A percentile compares a stretch with the other conserved stretches of the same genome.
Evolutionary conservation across 2,797 vertebrate species (phyloP).

Genomic region (Bucorvus abyssinicus): DNA sequence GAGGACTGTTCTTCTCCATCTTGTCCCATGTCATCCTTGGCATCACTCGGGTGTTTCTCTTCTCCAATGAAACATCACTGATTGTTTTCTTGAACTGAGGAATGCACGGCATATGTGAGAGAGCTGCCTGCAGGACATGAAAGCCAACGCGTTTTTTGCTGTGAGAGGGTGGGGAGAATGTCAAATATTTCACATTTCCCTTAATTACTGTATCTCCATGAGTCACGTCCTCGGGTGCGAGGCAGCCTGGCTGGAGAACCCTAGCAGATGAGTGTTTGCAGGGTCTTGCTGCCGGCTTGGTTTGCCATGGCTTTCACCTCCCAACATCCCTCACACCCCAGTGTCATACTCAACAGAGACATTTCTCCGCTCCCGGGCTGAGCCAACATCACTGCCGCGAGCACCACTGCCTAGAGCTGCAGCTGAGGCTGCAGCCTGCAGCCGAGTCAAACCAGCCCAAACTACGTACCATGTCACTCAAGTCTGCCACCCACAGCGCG

Average conservation of each 20-base stretch:
- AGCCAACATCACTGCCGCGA: background rate
- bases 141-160: background rate
- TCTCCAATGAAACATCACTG: rapidly evolving
- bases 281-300: background rate
- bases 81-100: background rate
- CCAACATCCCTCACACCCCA: background rate
- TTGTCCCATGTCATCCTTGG: rapidly evolving
- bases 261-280: rapidly evolving
- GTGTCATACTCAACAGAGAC: background rate
- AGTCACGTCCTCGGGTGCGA: background rate
- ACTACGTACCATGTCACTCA: background rate
- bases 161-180: background rate
- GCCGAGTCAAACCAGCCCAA: background rate
- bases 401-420: too few relatives aligned
- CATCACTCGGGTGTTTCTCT: background rate
- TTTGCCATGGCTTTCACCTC: background rate
- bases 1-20: background rate
- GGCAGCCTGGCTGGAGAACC: background rate
- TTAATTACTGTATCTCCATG: background rate
- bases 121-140: background rate
- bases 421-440: background rate
- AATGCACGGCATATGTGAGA: rapidly evolving
- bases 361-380: rapidly evolving
- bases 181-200: background rate
- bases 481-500: rapidly evolving